Conservation (phyloP, 2,113 vertebrate genomes). For the Rhabdomys dilectus region DNA sequence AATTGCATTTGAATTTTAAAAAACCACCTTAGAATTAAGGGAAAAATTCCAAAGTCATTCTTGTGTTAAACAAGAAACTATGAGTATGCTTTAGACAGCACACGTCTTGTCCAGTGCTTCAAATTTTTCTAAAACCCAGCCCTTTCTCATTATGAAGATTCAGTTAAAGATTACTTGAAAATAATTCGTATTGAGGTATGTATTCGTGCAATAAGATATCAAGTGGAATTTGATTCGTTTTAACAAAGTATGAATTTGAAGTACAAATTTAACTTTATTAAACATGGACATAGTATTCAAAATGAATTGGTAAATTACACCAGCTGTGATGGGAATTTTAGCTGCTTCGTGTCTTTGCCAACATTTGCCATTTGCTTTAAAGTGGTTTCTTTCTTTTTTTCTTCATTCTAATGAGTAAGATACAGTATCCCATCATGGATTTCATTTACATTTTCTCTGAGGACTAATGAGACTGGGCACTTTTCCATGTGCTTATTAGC, state of each 20-base stretch:
- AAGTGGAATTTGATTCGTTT: conserved; percentile 35
- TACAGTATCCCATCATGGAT: not conserved
- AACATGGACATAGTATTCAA: conserved; percentile 2
- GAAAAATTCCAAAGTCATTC: not conserved
- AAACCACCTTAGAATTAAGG: not conserved
- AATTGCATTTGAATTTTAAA: conserved; percentile 24
- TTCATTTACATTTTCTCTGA: conserved; percentile 46
- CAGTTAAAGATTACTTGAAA: not conserved
- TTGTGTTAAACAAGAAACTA: not conserved
- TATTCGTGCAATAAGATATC: not conserved
- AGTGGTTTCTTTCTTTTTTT: not conserved
- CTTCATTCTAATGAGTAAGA: not conserved
- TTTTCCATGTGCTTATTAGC: not conserved
- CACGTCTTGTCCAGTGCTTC: not conserved
- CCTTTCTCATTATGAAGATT: conserved; percentile 25
- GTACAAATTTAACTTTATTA: not conserved
- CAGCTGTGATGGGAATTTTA: conserved; percentile 35
- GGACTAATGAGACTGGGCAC: not conserved
- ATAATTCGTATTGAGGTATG: not conserved
- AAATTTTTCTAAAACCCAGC: not conserved
- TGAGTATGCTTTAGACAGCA: not conserved
- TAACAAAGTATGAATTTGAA: not conserved
- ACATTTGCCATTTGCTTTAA: conserved; percentile 33
- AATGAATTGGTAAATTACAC: conserved; percentile 29
- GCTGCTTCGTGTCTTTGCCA: not conserved